Percentiles rank a stretch among this genome's conserved stretches.
phyloP scores from a whole-genome alignment of 2,888 invertebrate species.

The Tenthredo mesomela region DNA sequence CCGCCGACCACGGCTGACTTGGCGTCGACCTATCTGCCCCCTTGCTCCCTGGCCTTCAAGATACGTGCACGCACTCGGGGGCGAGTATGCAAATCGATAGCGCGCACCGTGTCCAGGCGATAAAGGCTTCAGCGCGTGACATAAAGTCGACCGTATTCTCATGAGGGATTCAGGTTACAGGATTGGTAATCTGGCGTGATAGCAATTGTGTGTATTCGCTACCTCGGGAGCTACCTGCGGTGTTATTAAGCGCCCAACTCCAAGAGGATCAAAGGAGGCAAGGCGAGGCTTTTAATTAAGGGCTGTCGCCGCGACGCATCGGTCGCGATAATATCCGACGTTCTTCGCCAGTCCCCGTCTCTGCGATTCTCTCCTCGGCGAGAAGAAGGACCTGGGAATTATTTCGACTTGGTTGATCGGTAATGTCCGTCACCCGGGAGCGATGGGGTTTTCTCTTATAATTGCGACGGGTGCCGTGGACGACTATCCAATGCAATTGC shows the following conservation, averaged over 20 bases:
- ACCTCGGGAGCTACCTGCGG: slow-evolving; percentile 44
- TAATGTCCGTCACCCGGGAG: slow-evolving; percentile 43
- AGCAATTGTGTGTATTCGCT: slow-evolving; percentile 52
- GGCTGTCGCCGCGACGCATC: slow-evolving; percentile 51
- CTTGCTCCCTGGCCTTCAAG: background rate
- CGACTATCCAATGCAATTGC: slow-evolving; percentile 34
- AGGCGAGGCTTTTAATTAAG: slow-evolving; percentile 52
- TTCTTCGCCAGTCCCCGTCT: background rate
- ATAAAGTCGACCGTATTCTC: slow-evolving; percentile 36
- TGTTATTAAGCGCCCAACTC: slow-evolving; percentile 41
- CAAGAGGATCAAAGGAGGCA: slow-evolving; percentile 34
- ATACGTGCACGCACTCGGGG: slow-evolving; percentile 46
- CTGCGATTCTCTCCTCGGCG: slow-evolving; percentile 26
- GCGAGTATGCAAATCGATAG: slow-evolving; percentile 66
- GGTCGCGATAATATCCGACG: slow-evolving; percentile 50
- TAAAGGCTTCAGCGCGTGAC: slow-evolving; percentile 61
- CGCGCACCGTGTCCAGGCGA: slow-evolving; percentile 59
- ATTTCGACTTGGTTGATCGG: slow-evolving; percentile 44
- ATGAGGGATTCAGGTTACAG: slow-evolving; percentile 22
- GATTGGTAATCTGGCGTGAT: slow-evolving; percentile 47
- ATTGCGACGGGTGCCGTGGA: slow-evolving; percentile 42
- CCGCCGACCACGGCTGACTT: slow-evolving; percentile 10
- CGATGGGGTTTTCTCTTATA: slow-evolving; percentile 44
- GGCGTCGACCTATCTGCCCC: background rate
- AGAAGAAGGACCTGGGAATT: slow-evolving; percentile 23